phyloP scores from a whole-genome alignment of 1,140 invertebrate species.

The Hormaphis cornu region DNA sequence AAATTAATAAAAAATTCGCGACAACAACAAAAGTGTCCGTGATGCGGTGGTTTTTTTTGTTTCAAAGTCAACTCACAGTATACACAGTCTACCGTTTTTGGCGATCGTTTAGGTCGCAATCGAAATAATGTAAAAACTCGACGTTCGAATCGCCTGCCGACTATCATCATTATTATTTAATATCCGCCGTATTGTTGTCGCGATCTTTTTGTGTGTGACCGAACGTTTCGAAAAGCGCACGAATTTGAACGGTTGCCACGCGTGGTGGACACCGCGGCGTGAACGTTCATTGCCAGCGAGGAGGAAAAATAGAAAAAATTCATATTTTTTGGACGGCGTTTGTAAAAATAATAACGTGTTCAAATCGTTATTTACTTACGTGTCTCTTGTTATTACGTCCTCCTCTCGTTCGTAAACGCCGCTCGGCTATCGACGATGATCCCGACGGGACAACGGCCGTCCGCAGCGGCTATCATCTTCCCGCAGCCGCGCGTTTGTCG shows the following conservation, averaged over 20 bases:
- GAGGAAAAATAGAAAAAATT: slow-evolving; percentile 6
- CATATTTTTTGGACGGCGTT: slow-evolving; percentile 23
- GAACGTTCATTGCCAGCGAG: slow-evolving; percentile 19
- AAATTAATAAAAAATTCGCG: no score
- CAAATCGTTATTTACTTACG: no score
- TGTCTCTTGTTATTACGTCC: slow-evolving; percentile 25
- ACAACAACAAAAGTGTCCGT: no score
- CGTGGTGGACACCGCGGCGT: neutral
- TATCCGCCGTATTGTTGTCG: no score
- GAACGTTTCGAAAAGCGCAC: neutral
- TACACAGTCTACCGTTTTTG: slow-evolving; percentile 9
- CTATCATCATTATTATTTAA: no score
- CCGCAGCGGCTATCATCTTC: slow-evolving; percentile 16
- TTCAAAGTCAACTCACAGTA: no score
- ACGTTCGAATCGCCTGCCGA: no score
- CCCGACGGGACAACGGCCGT: slow-evolving; percentile 4
- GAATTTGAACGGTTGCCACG: slow-evolving; percentile 27
- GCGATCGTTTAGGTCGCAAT: slow-evolving; percentile 3
- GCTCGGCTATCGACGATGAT: slow-evolving; percentile 22
- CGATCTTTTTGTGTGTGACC: no score
- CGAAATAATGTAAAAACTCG: slow-evolving; percentile 4
- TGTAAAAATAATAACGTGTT: no score
- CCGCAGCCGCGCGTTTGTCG: neutral
- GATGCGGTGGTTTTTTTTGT: no score
- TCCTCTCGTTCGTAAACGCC: slow-evolving; percentile 3